Conservation (phyloP, 2,113 vertebrate genomes). For the Psittacula cyanocephala region DNA sequence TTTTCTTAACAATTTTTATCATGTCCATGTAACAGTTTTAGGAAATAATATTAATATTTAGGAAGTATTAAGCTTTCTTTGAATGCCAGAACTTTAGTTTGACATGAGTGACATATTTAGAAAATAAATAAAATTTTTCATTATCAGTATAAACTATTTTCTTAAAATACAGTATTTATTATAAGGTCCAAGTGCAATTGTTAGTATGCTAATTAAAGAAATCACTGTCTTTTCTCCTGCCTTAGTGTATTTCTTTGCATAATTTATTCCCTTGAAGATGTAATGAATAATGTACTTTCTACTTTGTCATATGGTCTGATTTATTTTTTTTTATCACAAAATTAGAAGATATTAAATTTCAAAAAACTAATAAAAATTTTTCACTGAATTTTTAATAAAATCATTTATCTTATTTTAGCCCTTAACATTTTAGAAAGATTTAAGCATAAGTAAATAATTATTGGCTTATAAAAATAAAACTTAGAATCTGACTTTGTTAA, state of each 20-base stretch:
- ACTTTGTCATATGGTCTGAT: rapidly evolving
- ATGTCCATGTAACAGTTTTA: neutral
- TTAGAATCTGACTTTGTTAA: neutral
- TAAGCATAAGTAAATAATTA: neutral
- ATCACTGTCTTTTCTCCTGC: neutral
- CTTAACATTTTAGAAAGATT: neutral
- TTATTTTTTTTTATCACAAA: neutral
- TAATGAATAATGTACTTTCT: neutral
- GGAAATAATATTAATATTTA: neutral
- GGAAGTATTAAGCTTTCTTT: neutral
- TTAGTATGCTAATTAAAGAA: neutral
- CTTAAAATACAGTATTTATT: neutral
- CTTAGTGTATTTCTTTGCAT: neutral
- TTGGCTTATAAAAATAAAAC: neutral
- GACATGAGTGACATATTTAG: neutral
- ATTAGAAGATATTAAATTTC: neutral
- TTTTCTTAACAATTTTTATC: neutral
- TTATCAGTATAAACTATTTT: neutral
- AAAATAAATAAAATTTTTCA: neutral
- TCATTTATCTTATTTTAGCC: neutral
- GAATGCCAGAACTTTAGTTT: neutral
- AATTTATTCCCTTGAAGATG: neutral
- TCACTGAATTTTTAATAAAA: neutral
- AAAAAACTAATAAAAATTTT: neutral
- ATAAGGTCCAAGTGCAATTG: neutral